Evolutionary conservation across 2,797 vertebrate genomes (phyloP).

Genomic region (Parambassis ranga): DNA sequence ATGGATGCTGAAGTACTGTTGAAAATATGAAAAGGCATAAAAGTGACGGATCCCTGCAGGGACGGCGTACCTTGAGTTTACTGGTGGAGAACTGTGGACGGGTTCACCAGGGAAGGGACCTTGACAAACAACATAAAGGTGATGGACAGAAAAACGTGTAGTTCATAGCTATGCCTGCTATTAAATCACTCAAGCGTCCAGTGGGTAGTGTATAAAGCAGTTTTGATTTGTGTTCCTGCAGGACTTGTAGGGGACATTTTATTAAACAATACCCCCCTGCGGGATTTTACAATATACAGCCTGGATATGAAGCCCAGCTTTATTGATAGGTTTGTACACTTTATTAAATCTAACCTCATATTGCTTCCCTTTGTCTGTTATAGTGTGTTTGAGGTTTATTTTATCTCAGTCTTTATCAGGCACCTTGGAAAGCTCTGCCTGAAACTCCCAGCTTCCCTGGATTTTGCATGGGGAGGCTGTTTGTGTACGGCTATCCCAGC

Average conservation of each 20-base stretch:
- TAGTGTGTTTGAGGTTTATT: slow-evolving; percentile 14
- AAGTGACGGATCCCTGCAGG: slow-evolving; percentile 71
- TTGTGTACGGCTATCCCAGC: slow-evolving; percentile 82
- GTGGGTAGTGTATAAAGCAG: background rate
- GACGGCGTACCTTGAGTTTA: slow-evolving; percentile 84
- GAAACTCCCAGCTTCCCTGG: slow-evolving; percentile 83
- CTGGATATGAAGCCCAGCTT: slow-evolving; percentile 93
- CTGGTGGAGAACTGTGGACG: slow-evolving; percentile 94
- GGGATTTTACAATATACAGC: slow-evolving; percentile 91
- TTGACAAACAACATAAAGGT: slow-evolving; percentile 95
- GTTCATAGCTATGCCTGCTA: slow-evolving; percentile 9
- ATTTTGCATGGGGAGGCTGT: slow-evolving; percentile 87
- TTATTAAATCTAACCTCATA: slow-evolving; percentile 25
- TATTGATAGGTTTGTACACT: slow-evolving; percentile 85
- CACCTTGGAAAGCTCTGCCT: slow-evolving; percentile 80
- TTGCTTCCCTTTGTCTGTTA: slow-evolving; percentile 15
- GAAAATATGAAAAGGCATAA: slow-evolving; percentile 10
- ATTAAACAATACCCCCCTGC: slow-evolving; percentile 86
- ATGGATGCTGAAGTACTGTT: background rate
- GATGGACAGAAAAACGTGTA: slow-evolving; percentile 15
- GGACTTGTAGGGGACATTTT: slow-evolving; percentile 92
- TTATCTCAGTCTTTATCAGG: slow-evolving; percentile 75
- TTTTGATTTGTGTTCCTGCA: slow-evolving; percentile 71
- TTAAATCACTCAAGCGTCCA: slow-evolving; percentile 32
- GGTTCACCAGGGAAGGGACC: slow-evolving; percentile 83